These are phyloP conservation scores for Mobula birostris DNA, from an alignment of 2,113 vertebrate genomes.

Conservation along the genomic window DNA sequence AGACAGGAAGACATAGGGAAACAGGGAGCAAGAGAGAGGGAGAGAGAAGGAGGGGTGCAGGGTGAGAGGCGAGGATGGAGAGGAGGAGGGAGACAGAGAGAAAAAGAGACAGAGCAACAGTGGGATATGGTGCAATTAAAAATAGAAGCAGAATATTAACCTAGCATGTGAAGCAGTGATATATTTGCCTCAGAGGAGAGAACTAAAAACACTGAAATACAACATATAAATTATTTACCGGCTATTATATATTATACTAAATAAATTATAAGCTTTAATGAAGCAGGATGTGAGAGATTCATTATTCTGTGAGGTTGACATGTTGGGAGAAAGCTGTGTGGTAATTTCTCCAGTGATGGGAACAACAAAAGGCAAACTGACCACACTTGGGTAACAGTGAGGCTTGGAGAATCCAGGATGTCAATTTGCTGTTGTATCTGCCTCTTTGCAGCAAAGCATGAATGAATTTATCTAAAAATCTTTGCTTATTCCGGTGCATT, in stretches of 20 bases:
- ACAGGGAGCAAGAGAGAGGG: no score
- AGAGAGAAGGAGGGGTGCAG: no score
- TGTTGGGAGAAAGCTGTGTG: neutral
- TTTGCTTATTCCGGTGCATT: neutral
- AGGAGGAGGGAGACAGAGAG: no score
- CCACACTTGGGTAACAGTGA: neutral
- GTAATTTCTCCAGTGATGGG: neutral
- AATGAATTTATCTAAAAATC: neutral
- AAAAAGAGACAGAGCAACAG: no score
- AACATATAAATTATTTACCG: neutral
- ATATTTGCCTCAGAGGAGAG: neutral
- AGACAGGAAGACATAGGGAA: no score
- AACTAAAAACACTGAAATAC: neutral
- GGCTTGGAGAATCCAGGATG: neutral
- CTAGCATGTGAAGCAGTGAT: neutral
- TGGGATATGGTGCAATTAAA: neutral
- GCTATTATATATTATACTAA: neutral
- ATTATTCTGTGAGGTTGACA: neutral
- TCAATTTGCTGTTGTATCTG: neutral
- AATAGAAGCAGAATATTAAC: neutral
- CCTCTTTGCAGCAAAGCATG: neutral
- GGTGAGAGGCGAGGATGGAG: no score
- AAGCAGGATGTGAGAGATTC: neutral
- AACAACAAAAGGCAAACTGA: neutral
- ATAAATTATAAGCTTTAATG: conserved; percentile 28